Conservation (phyloP, 2,113 vertebrate genomes). For the Reinhardtius hippoglossoides region DNA sequence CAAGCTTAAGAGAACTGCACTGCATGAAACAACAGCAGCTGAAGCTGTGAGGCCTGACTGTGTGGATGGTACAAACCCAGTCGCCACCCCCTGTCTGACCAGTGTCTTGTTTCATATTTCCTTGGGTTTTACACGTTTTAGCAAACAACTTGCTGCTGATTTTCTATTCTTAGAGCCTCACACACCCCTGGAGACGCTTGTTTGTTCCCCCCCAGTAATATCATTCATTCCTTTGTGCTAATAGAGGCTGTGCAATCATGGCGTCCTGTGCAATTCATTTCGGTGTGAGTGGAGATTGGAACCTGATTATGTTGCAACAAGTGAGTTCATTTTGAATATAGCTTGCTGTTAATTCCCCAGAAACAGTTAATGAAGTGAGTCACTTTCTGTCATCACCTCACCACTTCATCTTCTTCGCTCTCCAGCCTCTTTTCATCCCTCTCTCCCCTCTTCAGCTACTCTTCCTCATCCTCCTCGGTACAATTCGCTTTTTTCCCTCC, state of each 20-base stretch:
- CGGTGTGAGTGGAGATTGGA: background rate
- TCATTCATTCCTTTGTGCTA: background rate
- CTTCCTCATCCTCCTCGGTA: conserved; percentile 15
- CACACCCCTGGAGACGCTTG: too few relatives aligned
- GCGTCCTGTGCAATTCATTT: background rate
- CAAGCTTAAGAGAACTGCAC: too few relatives aligned
- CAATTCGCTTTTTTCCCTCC: conserved; percentile 12
- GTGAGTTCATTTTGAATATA: background rate
- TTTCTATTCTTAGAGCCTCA: too few relatives aligned
- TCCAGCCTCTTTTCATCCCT: conserved; percentile 11
- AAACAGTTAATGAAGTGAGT: conserved; percentile 33
- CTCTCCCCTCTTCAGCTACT: conserved; percentile 12
- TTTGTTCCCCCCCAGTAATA: too few relatives aligned
- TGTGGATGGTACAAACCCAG: too few relatives aligned
- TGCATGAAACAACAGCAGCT: too few relatives aligned
- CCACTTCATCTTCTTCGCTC: conserved; percentile 25
- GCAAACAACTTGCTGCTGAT: too few relatives aligned
- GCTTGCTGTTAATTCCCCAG: background rate
- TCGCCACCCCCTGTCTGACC: too few relatives aligned
- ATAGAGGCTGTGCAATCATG: background rate
- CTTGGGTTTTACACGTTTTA: too few relatives aligned
- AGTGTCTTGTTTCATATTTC: too few relatives aligned
- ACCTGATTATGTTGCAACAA: background rate
- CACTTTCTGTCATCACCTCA: conserved; percentile 16
- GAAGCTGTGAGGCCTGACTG: too few relatives aligned